Evolutionary conservation across 2,888 invertebrate species (phyloP), one percentile per base, ranked within the genome.

Genomic region (Parnassius orleans): DNA sequence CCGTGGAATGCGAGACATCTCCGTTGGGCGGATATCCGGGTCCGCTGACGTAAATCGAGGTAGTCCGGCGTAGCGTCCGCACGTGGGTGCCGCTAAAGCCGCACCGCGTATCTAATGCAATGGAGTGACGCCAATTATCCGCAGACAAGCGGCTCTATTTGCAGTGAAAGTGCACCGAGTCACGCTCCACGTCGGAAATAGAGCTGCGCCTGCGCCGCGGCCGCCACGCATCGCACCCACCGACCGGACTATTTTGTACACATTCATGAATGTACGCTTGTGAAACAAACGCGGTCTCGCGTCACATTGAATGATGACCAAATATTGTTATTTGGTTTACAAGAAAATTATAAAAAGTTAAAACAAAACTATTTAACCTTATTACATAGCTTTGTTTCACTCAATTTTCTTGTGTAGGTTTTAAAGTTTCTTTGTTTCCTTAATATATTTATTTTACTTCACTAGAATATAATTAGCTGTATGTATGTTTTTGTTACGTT

Each of bases 111-210:
- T 74, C 69, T 74, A 70, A 75, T 72, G 69, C 73, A 76, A 75
- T 71, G 71, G 71, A 77, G 72, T 75, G 76, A 72, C 74, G 77
- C 77, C 80, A 77, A 79, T 82, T 77, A 78, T 77, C 77, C 70
- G 75, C 73, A 81, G 81, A 81, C 81, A 74, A 75, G 72, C 74
- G 72, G 72, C 72, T 77, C 76, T 80, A 80, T 84, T 82, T 83
- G 82, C 77, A 84, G 86, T 84, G 86, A 86, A 87, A 88, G 86
- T 85, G 83, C 82, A 84, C 72, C 86, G 87, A 87, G 82, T 87
- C 85, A 86, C 75, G 74, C 76, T 70, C 70, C 58, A 65, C 66
- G 75, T 78, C 79, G 73, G 79, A 86, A 87, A 85, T 86, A 86
- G 83, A 81, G 78, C 67, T 74, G 76, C 77, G 77, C 51, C 52